Evolutionary conservation across 1,140 invertebrate genomes (phyloP), one percentile per base, ranked within the genome.

Genomic region (Pemphigus obesinymphae): DNA sequence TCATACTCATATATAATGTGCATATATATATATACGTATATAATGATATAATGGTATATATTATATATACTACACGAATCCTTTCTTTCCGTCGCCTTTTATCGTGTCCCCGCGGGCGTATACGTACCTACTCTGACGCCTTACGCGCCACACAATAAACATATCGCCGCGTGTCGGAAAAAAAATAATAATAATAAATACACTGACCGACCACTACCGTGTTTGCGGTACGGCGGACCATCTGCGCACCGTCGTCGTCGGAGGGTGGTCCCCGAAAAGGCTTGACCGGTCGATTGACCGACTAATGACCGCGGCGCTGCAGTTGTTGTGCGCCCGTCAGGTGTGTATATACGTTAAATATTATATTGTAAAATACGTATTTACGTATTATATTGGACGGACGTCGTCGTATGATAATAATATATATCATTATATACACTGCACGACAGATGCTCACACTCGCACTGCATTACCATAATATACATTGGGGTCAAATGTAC

Each of bases 271-370:
- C 50, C 6, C 23, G 23, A 61, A n/a, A 43, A 45, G 76, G 76
- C 76, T 80, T 80, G 76, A 80, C 76, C 76, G 76, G 76, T 63
- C 76, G 55, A 80, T 80, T 80, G 76, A 80, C 76, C 40, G 76
- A 80, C 76, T 80, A 80, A 80, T 80, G 76, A 80, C 76, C 76
- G 76, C 50, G 55, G 68, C 13, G 40, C 11, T 40, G 58, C 58
- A 23, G 70, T 73, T 31, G 26, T 63, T 63, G 10, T 20, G 29
- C 29, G 29, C 29, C 26, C 7, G 76, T 80, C 76, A 80, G 55
- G 76, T 80, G 37, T 63, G 50, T 29, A 26, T 34, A 11, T n/a
- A 6, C 34, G 26, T 13, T 7, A 20, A 7, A 2, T 37, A 37
- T 20, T 34, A n/a, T 66, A 66, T 11, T 13, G 43, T 7, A 45